These are phyloP conservation scores for Bombylius discolor DNA, from an alignment of 2,888 invertebrate species.

Conservation along the genomic window DNA sequence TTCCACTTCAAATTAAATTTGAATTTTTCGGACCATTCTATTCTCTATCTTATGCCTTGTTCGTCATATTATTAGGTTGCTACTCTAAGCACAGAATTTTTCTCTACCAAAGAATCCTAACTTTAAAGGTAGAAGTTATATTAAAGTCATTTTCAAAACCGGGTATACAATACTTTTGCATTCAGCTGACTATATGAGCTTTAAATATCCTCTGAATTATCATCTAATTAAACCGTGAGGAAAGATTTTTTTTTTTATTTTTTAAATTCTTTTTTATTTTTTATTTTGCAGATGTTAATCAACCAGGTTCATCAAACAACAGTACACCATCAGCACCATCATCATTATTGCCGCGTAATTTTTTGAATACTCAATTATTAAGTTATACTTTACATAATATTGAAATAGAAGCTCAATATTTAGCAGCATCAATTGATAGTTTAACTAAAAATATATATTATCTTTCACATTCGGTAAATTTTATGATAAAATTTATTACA, in stretches of 20 bases:
- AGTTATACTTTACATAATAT: slow-evolving; percentile 71
- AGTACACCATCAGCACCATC: slow-evolving; percentile 48
- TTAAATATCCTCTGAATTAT: no score
- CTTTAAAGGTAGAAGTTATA: no score
- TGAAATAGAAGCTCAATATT: slow-evolving; percentile 77
- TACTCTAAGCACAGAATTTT: no score
- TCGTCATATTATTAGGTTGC: no score
- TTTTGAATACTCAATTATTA: slow-evolving; percentile 57
- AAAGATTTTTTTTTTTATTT: neutral
- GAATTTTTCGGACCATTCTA: no score
- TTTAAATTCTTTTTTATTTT: neutral
- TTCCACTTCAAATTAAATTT: no score
- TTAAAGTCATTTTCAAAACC: no score
- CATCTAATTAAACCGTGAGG: no score
- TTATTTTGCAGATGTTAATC: slow-evolving; percentile 27
- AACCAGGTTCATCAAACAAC: slow-evolving; percentile 44
- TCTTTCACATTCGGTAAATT: slow-evolving; percentile 50
- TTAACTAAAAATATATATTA: slow-evolving; percentile 82
- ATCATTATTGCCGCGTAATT: slow-evolving; percentile 42
- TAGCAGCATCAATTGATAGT: slow-evolving; percentile 83
- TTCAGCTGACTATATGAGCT: no score
- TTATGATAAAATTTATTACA: neutral
- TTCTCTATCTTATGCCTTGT: no score
- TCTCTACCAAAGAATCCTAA: no score
- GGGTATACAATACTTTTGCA: no score